Evolutionary conservation across 2,113 vertebrate genomes (phyloP).

Genomic region (Falco punctatus): DNA sequence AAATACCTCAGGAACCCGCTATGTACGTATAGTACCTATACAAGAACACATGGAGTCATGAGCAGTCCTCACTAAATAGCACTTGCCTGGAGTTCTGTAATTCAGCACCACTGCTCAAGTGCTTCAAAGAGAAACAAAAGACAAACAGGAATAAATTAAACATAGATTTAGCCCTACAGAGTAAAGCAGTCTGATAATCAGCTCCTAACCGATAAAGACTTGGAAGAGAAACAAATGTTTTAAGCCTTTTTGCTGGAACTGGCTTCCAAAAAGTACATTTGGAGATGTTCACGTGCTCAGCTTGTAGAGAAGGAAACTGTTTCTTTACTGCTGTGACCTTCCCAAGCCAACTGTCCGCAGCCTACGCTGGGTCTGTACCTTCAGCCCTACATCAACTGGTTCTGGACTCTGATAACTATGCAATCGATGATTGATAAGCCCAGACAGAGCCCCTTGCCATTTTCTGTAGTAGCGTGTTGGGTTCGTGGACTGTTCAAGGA

Average conservation of each 20-base stretch:
- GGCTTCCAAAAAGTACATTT: not conserved
- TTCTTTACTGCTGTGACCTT: not conserved
- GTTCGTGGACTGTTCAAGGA: not conserved
- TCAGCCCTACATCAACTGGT: not conserved
- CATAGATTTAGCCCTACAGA: not conserved
- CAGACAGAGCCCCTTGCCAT: not conserved
- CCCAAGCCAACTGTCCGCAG: not conserved
- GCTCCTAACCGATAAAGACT: not conserved
- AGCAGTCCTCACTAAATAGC: not conserved
- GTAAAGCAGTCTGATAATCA: not conserved
- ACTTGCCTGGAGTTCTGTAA: not conserved
- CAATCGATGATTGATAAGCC: fast-evolving
- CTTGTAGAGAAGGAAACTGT: not conserved
- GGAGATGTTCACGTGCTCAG: not conserved
- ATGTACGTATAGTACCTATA: fast-evolving
- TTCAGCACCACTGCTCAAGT: not conserved
- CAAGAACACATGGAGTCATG: fast-evolving
- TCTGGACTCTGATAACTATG: not conserved
- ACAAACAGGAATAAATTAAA: not conserved
- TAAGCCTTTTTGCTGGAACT: not conserved
- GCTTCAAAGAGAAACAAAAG: not conserved
- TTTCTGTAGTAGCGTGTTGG: fast-evolving
- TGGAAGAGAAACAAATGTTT: not conserved
- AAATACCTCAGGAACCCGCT: not conserved
- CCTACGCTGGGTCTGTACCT: fast-evolving